phyloP scores from a whole-genome alignment of 2,888 invertebrate genomes.

The Pilophorus perplexus region DNA sequence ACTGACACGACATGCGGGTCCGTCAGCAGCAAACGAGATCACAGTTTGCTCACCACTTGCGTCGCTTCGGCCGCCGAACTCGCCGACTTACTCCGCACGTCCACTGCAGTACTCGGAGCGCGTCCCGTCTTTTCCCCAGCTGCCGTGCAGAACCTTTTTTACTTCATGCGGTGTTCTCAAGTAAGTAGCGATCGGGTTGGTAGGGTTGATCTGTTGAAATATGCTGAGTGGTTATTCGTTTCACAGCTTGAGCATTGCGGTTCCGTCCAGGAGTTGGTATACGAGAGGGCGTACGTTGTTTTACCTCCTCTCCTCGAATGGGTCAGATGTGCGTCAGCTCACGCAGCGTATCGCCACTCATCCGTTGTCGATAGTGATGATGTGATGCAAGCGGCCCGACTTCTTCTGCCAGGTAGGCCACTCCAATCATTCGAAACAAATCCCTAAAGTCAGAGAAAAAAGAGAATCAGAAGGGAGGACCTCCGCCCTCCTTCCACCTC shows the following conservation, averaged over 20 bases:
- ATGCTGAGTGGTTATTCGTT: too few species aligned
- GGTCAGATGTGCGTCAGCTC: constrained; percentile 78
- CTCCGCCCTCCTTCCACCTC: too few species aligned
- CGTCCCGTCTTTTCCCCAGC: constrained; percentile 49
- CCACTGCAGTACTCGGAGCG: constrained; percentile 46
- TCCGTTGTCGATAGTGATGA: constrained; percentile 79
- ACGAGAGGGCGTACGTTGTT: constrained; percentile 82
- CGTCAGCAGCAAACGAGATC: constrained; percentile 57
- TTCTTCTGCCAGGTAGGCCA: constrained; percentile 69
- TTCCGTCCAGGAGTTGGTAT: constrained; percentile 72
- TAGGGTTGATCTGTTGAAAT: too few species aligned
- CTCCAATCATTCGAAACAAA: too few species aligned
- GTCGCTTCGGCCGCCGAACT: constrained; percentile 80
- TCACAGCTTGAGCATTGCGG: constrained; percentile 65
- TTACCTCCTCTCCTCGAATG: constrained; percentile 88
- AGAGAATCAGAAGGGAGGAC: too few species aligned
- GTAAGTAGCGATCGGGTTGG: too few species aligned
- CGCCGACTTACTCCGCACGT: constrained; percentile 63
- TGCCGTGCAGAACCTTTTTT: constrained; percentile 78
- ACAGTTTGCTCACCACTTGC: constrained; percentile 79
- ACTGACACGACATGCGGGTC: constrained; percentile 46
- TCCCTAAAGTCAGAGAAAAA: too few species aligned
- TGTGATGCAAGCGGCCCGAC: constrained; percentile 80
- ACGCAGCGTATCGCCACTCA: constrained; percentile 76
- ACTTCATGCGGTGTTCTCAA: constrained; percentile 90